Conservation (phyloP, 2,888 invertebrate species). For the Synanthedon myopaeformis region DNA sequence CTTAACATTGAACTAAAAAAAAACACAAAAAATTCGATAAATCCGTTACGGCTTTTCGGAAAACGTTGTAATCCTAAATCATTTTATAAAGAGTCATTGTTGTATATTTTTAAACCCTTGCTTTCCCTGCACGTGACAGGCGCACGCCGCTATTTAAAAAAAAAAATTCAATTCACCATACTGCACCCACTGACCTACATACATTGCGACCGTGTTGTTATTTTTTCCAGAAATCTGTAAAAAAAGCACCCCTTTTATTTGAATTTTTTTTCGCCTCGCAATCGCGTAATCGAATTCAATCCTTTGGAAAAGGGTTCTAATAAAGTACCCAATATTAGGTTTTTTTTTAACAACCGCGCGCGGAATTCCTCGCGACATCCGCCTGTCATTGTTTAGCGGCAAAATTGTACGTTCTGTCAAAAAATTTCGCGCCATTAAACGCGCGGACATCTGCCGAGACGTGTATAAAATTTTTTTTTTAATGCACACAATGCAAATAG, state of each 20-base stretch:
- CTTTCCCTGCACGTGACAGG: slow-evolving; percentile 48
- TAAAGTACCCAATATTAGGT: slow-evolving; percentile 51
- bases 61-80: slow-evolving; percentile 51
- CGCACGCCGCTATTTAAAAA: slow-evolving; percentile 48
- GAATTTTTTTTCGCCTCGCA: slow-evolving; percentile 29
- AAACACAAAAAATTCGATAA: slow-evolving; percentile 16
- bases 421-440: slow-evolving; percentile 65
- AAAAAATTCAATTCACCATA: slow-evolving; percentile 45
- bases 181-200: slow-evolving; percentile 62
- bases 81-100: slow-evolving; percentile 60
- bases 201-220: slow-evolving; percentile 32
- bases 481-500: slow-evolving; percentile 63
- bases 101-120: slow-evolving; percentile 56
- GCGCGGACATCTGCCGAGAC: slow-evolving; percentile 52
- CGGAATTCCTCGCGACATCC: slow-evolving; percentile 20
- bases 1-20: background rate
- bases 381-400: slow-evolving; percentile 48
- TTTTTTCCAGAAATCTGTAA: slow-evolving; percentile 52
- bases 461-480: slow-evolving; percentile 45
- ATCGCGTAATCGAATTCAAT: slow-evolving; percentile 62
- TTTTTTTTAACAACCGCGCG: slow-evolving; percentile 25
- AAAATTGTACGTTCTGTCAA: slow-evolving; percentile 64
- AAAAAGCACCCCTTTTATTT: slow-evolving; percentile 46
- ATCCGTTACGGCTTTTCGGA: slow-evolving; percentile 40
- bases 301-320: slow-evolving; percentile 66